phyloP scores from a whole-genome alignment of 2,113 vertebrate genomes.

The Tragelaphus imberbis region DNA sequence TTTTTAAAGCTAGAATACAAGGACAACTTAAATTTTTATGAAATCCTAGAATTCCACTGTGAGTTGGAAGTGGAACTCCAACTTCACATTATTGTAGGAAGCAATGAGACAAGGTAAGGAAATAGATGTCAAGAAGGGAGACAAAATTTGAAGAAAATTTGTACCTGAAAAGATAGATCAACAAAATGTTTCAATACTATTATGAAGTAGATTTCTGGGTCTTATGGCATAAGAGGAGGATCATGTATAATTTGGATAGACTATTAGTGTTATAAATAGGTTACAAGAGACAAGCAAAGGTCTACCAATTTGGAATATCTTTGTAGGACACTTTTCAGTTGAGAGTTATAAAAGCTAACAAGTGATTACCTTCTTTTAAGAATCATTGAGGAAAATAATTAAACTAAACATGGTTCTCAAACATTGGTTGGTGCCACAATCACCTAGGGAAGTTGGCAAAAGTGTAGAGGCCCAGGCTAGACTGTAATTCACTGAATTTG shows the following conservation, averaged over 20 bases:
- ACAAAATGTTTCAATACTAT: neutral
- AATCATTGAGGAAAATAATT: neutral
- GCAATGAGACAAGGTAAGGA: neutral
- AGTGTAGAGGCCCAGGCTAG: neutral
- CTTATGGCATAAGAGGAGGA: neutral
- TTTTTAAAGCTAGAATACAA: neutral
- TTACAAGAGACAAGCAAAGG: neutral
- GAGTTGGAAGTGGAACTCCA: neutral
- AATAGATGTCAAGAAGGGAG: neutral
- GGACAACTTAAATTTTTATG: neutral
- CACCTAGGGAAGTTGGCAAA: neutral
- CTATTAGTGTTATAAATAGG: neutral
- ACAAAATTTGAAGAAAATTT: neutral
- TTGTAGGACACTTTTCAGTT: neutral
- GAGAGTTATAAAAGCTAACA: neutral
- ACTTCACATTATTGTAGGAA: neutral
- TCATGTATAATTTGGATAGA: neutral
- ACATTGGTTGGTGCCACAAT: neutral
- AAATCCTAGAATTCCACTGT: neutral
- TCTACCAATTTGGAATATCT: neutral
- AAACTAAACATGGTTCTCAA: neutral
- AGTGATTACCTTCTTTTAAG: neutral
- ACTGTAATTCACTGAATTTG: neutral
- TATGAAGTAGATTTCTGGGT: neutral
- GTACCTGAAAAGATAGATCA: neutral